These are phyloP conservation scores for Thereva unica DNA, from an alignment of 2,888 invertebrate species.

Conservation along the genomic window DNA sequence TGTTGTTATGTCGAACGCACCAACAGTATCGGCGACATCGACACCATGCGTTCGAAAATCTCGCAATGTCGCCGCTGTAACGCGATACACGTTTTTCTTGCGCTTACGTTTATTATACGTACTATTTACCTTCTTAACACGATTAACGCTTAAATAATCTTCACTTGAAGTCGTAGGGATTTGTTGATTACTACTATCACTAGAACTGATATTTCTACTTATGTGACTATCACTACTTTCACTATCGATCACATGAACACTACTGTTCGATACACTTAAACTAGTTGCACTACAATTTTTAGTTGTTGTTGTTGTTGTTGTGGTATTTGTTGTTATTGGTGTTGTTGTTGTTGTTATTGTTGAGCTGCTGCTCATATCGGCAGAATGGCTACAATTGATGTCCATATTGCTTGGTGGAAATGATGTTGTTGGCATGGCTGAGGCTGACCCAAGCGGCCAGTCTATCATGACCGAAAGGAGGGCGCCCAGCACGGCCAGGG, in stretches of 20 bases:
- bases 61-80: conserved; percentile 21
- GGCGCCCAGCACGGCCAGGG: conserved; percentile 60
- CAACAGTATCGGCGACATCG: conserved; percentile 13
- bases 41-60: conserved; percentile 15
- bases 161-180: conserved; percentile 36
- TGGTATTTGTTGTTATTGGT: conserved; percentile 13
- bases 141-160: conserved; percentile 25
- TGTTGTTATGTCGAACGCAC: conserved; percentile 26
- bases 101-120: conserved; percentile 31
- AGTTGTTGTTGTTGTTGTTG: conserved; percentile 4
- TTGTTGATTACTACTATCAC: conserved; percentile 38
- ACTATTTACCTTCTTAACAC: conserved; percentile 28
- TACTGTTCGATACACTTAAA: conserved; percentile 22
- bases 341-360: conserved; percentile 17
- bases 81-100: conserved; percentile 26
- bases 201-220: conserved; percentile 37
- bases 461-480: conserved; percentile 56
- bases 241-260: conserved; percentile 38
- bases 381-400: background rate
- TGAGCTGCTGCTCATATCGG: background rate
- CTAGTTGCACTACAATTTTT: conserved; percentile 29
- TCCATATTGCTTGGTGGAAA: conserved; percentile 4
- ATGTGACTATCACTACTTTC: conserved; percentile 34
- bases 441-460: conserved; percentile 55
- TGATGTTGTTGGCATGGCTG: conserved; percentile 52